A percentile compares a stretch with the other conserved stretches of the same genome.
Conservation (phyloP, 2,797 vertebrate species). For the Tinamus major region DNA sequence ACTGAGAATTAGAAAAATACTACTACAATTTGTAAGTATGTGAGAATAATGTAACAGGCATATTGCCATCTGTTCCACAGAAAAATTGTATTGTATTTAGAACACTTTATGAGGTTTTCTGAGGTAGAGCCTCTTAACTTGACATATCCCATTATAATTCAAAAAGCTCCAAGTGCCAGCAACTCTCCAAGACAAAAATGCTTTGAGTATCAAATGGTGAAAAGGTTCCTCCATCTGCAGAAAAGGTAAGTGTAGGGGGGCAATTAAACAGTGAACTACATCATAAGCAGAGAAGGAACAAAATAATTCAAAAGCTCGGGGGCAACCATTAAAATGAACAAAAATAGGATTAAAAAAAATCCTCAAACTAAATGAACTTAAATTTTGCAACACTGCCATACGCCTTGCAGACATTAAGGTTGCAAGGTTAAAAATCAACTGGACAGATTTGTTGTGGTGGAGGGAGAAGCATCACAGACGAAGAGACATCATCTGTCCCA, state of each 20-base stretch:
- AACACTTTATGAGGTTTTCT: background rate
- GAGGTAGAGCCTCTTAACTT: background rate
- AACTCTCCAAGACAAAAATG: background rate
- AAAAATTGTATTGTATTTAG: background rate
- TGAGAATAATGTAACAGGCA: background rate
- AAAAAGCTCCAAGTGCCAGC: background rate
- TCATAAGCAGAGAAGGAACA: background rate
- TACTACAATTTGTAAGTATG: background rate
- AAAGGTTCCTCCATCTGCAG: background rate
- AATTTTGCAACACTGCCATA: rapidly evolving
- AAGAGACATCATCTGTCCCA: background rate
- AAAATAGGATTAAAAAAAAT: background rate
- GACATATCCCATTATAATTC: background rate
- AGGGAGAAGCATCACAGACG: background rate
- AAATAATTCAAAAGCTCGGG: background rate
- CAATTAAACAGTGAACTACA: background rate
- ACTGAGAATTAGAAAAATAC: background rate
- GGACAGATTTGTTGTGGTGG: background rate
- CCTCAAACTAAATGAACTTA: background rate
- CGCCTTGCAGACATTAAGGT: rapidly evolving
- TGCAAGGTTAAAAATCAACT: background rate
- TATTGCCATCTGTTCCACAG: background rate
- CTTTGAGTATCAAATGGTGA: background rate
- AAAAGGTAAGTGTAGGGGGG: background rate
- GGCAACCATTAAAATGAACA: background rate